Evolutionary conservation across 1,140 invertebrate genomes (phyloP).

Genomic region (Drosophila tani): DNA sequence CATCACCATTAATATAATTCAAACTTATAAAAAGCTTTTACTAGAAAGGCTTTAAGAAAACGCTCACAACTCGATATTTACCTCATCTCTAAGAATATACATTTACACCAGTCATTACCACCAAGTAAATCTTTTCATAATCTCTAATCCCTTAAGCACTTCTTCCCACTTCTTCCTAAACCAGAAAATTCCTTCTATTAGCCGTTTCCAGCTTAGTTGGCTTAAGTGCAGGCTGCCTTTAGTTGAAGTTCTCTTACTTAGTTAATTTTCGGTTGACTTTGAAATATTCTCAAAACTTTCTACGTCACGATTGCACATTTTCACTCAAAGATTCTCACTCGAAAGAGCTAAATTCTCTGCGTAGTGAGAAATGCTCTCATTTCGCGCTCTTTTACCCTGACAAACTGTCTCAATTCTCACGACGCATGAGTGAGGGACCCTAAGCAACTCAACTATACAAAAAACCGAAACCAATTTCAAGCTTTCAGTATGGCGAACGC

Average conservation of each 20-base stretch:
- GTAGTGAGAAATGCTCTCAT: constrained; percentile 2
- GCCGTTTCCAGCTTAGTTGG: not conserved
- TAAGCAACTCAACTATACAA: not conserved
- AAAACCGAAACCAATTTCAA: constrained; percentile 24
- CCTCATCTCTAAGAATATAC: not conserved
- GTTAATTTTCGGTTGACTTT: constrained; percentile 1
- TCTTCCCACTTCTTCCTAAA: not conserved
- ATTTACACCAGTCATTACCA: no score
- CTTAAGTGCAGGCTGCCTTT: not conserved
- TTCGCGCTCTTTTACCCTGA: not conserved
- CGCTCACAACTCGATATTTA: no score
- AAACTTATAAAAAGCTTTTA: no score
- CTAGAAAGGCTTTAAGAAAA: no score
- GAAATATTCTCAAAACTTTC: not conserved
- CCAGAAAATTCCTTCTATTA: not conserved
- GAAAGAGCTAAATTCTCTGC: constrained; percentile 2
- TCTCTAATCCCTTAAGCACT: constrained; percentile 9
- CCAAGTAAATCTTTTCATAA: not conserved
- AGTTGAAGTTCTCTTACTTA: not conserved
- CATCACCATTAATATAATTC: no score
- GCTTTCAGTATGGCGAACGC: constrained; percentile 39
- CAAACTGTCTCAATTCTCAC: constrained; percentile 25
- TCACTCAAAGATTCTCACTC: constrained; percentile 41
- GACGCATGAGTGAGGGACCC: constrained; percentile 35
- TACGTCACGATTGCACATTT: no score